Percentiles rank a stretch among this genome's conserved stretches.
Evolutionary conservation across 2,888 invertebrate species (phyloP).

Genomic region (Sepiola atlantica): DNA sequence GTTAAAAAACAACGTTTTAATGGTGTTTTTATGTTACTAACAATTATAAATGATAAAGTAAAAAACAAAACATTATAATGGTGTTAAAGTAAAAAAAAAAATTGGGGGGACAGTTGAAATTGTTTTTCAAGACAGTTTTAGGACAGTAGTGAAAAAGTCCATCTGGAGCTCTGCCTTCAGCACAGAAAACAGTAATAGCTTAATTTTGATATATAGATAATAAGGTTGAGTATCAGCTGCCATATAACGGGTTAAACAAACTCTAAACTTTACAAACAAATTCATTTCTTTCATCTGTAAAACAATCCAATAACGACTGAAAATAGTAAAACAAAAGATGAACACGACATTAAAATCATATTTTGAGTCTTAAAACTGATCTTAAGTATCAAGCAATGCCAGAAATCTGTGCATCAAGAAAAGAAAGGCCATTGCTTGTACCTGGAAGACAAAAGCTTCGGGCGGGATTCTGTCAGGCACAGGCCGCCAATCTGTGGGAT

Average conservation of each 20-base stretch:
- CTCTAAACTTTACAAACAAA: not conserved
- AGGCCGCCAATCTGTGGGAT: not conserved
- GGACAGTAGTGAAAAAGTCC: too few species aligned
- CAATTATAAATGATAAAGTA: too few species aligned
- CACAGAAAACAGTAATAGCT: not conserved
- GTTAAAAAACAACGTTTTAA: too few species aligned
- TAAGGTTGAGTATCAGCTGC: not conserved
- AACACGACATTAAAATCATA: not conserved
- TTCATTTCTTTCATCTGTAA: not conserved
- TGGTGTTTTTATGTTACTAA: too few species aligned
- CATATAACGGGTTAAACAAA: not conserved
- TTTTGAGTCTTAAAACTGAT: constrained; percentile 6
- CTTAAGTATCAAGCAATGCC: constrained; percentile 4
- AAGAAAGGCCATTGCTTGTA: not conserved
- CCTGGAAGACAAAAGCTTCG: not conserved
- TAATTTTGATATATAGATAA: not conserved
- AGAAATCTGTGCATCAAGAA: not conserved
- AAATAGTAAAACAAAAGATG: not conserved
- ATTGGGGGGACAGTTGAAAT: too few species aligned
- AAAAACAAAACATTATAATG: too few species aligned
- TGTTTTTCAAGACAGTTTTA: too few species aligned
- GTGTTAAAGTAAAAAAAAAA: too few species aligned
- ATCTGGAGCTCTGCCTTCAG: not conserved
- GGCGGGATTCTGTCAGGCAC: constrained; percentile 20
- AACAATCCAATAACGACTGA: not conserved